Percentiles rank a stretch among this genome's conserved stretches.
These are phyloP conservation scores for Neria commutata DNA, from an alignment of 2,888 invertebrate species.

Conservation along the genomic window DNA sequence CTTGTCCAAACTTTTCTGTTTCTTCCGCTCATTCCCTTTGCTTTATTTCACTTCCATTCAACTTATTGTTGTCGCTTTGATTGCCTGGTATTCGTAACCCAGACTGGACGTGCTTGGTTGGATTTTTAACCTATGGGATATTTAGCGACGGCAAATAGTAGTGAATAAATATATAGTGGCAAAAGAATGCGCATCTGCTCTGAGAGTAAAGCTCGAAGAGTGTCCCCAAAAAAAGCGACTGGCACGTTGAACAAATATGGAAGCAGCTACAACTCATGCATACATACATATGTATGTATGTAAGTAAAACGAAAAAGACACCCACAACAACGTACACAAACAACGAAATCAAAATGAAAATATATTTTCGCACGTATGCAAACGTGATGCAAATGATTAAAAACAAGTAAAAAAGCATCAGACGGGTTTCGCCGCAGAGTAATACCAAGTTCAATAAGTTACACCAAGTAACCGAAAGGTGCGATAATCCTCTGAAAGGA, in stretches of 20 bases:
- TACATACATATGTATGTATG: neutral
- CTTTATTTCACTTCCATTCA: conserved; percentile 13
- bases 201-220: neutral
- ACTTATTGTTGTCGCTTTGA: neutral
- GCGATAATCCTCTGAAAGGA: too few species aligned
- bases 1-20: conserved; percentile 36
- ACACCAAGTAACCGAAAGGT: too few species aligned
- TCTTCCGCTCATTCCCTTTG: conserved; percentile 8
- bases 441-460: too few species aligned
- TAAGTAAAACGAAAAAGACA: conserved; percentile 6
- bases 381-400: conserved; percentile 57
- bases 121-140: conserved; percentile 7
- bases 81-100: neutral
- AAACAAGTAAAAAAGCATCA: too few species aligned
- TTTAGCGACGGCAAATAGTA: neutral
- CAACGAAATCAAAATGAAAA: conserved; percentile 50
- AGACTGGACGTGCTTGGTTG: neutral
- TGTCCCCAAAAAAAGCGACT: conserved; percentile 3
- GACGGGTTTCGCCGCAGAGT: too few species aligned
- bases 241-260: conserved; percentile 26
- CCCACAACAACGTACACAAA: neutral
- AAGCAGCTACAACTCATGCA: conserved; percentile 31
- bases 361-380: too few species aligned
- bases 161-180: neutral
- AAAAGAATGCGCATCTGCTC: neutral